Base-by-base conservation (phyloP, 2,113 vertebrate genomes). In the Coracopsis vasa region DNA sequence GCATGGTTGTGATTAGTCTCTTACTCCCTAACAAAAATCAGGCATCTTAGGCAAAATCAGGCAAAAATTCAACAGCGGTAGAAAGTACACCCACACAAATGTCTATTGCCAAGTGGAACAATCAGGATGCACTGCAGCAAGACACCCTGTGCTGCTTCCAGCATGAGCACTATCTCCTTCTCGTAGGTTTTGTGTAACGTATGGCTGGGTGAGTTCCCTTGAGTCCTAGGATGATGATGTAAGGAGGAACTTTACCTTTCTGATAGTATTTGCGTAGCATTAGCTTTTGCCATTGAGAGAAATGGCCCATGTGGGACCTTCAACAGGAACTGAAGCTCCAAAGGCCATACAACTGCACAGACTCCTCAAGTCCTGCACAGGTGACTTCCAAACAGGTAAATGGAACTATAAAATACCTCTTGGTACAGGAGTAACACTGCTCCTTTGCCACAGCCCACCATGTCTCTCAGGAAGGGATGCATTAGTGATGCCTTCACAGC, bases 141-240 rank as follows among this genome's bases (percentile, higher is more conserved):
- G 53, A 71, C 16, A 41, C 20, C 9, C 10, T 39, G 16, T 19
- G n/a, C 81, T 80, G 58, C 16, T 44, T 61, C 66, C 71, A 70
- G 35, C 1, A 1, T 2, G 39, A 35, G 51, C 20, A 50, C 15
- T 27, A 33, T n/a, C 27, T 11, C 24, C 21, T 72, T 58, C 51
- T 35, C 16, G 4, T 0, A 25, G 5, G 23, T 69, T 79, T 67
- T 64, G 44, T 39, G 4, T 7, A 71, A 47, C 2, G 2, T 10
- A 31, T 54, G 48, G 14, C 13, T 6, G 1, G 31, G 12, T 11
- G 7, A 2, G 2, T 4, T 72, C 39, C 19, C 42, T 62, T 4
- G 0, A 80, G 31, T 37, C 29, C 33, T 16, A 64, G 7, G 12
- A 10, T 16, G 14, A 27, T 13, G 7, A 10, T 39, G 10, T 74